A percentile compares a stretch with the other conserved stretches of the same genome.
Evolutionary conservation across 2,888 invertebrate genomes (phyloP).

Genomic region (Hymenopus coronatus): DNA sequence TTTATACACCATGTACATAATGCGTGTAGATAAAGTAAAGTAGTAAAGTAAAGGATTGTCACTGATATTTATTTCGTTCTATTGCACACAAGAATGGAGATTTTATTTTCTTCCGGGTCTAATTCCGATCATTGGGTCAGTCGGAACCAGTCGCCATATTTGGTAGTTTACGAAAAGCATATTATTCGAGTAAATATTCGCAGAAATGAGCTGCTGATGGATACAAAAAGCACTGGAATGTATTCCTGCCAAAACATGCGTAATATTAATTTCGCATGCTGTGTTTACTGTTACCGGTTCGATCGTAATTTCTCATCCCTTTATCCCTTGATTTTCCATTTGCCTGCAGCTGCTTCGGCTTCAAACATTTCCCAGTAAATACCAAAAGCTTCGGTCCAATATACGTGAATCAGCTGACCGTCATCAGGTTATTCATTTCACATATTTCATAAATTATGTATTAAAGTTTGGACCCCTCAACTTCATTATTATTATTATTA

Average conservation of each 20-base stretch:
- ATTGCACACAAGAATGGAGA: no score
- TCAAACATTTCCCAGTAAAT: neutral
- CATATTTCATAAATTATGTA: no score
- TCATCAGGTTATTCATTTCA: neutral
- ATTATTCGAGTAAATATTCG: neutral
- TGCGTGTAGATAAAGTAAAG: no score
- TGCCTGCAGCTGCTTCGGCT: neutral
- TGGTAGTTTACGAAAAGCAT: neutral
- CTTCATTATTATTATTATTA: no score
- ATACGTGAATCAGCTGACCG: neutral
- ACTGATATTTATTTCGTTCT: no score
- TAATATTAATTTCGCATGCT: neutral
- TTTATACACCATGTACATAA: no score
- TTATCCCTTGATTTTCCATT: neutral
- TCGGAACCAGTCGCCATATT: neutral
- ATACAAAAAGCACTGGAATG: neutral
- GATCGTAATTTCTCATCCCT: neutral
- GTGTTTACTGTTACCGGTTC: neutral
- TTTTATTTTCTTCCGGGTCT: no score
- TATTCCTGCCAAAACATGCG: neutral
- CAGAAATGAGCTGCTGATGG: neutral
- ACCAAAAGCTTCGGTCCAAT: neutral
- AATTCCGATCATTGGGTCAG: no score
- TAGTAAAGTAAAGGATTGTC: no score
- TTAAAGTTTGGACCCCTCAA: no score